phyloP scores from a whole-genome alignment of 1,140 invertebrate species.

The Stegodyphus mimosarum region DNA sequence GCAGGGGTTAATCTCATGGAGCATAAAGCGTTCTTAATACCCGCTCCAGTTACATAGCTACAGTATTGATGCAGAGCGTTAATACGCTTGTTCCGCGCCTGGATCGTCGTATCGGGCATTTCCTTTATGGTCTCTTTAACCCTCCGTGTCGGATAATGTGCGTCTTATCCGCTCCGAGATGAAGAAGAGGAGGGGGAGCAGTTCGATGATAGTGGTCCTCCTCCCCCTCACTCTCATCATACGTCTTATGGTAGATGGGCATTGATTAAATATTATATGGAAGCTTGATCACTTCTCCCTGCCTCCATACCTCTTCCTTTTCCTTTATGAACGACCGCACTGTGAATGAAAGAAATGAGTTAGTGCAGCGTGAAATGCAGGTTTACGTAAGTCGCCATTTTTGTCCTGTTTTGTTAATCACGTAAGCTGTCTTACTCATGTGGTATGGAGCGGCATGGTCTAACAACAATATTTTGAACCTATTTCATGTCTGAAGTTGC shows the following conservation, averaged over 20 bases:
- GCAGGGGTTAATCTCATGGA: slow-evolving; percentile 16
- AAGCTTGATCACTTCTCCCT: slow-evolving; percentile 35
- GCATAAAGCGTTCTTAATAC: slow-evolving; percentile 31
- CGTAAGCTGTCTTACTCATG: too few species aligned
- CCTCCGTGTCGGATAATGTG: slow-evolving; percentile 42
- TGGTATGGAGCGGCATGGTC: too few species aligned
- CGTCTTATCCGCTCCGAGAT: slow-evolving; percentile 25
- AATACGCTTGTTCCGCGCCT: slow-evolving; percentile 12
- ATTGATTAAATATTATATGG: slow-evolving; percentile 59
- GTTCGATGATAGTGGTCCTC: not conserved
- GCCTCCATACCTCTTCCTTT: not conserved
- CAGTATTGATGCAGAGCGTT: slow-evolving; percentile 4
- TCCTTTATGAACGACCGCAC: slow-evolving; percentile 41
- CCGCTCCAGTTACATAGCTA: not conserved
- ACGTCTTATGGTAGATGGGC: slow-evolving; percentile 56
- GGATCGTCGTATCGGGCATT: slow-evolving; percentile 26
- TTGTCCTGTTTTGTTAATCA: not conserved
- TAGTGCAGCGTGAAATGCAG: not conserved
- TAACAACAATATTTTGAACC: too few species aligned
- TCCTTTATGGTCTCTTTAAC: slow-evolving; percentile 53
- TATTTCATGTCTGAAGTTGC: too few species aligned
- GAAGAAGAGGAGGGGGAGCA: not conserved
- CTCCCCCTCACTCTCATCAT: slow-evolving; percentile 9
- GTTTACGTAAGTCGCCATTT: slow-evolving; percentile 7
- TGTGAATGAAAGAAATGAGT: slow-evolving; percentile 34